Base-by-base conservation (phyloP, 2,888 invertebrate genomes). In the Mimas tiliae region DNA sequence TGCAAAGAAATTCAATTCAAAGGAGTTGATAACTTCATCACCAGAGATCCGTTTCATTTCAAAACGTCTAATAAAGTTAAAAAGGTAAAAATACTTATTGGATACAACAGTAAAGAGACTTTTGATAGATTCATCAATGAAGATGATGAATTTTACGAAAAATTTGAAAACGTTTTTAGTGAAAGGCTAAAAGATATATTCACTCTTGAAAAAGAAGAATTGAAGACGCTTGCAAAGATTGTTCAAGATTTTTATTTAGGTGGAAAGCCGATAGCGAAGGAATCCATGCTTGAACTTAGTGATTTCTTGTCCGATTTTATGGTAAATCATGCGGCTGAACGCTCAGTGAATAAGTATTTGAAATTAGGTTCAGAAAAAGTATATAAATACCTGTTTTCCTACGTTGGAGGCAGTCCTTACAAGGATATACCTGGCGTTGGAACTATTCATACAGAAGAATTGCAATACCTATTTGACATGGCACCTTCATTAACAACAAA, bases 61-160 rank as follows among this genome's bases (percentile, higher is more conserved):
- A 70, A 70, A 34, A 71, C 74, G 2, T 69, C 71, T 1, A 66
- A 70, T 1, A 80, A 74, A 68, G 69, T 81, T 0, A 72, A 70
- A 58, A 68, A 76, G 9, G 77, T 72, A 1, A 67, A 75, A 0
- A 77, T 88, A 9, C 67, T 88, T 34, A 73, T 84, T 7, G 88
- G 87, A 0, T 83, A 80, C 27, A 87, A 81, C 8, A 82, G 81
- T 42, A 81, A 83, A 69, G 87, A 87, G 72, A 73, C 72, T 1
- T 81, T 83, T 21, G 69, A 69, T 12, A 68, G 69, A 6, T 82
- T 76, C 21, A 73, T 70, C 4, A 74, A 74, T 9, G 69, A 78
- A 68, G 65, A 70, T 0, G 70, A 76, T 48, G 67, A 73, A 2
- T 80, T 75, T 64, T 80, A 77, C 21, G 50, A 64, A 6, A 70